These are phyloP conservation scores for Leptopilina boulardi DNA, from an alignment of 1,140 invertebrate genomes.

Conservation along the genomic window DNA sequence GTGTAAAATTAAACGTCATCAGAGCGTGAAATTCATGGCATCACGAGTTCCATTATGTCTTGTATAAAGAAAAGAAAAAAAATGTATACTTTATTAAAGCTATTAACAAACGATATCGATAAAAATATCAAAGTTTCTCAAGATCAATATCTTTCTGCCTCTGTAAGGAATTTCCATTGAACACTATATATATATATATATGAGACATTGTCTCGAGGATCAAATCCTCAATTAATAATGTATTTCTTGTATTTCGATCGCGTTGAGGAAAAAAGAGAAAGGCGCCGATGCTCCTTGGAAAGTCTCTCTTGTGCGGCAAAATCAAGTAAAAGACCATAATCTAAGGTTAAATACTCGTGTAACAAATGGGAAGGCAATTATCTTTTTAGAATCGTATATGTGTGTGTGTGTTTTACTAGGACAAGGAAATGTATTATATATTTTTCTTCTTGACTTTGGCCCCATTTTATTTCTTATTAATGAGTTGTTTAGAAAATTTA, in stretches of 20 bases:
- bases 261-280: slow-evolving; percentile 32
- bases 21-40: slow-evolving; percentile 18
- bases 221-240: slow-evolving; percentile 27
- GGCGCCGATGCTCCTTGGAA: slow-evolving; percentile 25
- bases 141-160: neutral
- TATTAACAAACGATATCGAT: slow-evolving; percentile 10
- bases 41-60: slow-evolving; percentile 7
- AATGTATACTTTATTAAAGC: neutral
- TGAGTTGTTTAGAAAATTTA: neutral
- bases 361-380: neutral
- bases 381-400: neutral
- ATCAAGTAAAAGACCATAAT: neutral
- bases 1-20: neutral
- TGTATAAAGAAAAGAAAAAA: too few species aligned
- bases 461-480: neutral
- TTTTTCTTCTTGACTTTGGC: slow-evolving; percentile 23
- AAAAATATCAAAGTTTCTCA: slow-evolving; percentile 3
- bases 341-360: neutral
- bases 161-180: neutral
- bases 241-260: slow-evolving; percentile 16
- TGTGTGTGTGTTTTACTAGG: too few species aligned
- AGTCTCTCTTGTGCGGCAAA: neutral
- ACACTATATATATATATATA: neutral
- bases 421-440: neutral
- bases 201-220: slow-evolving; percentile 13